Conservation (phyloP, 2,888 invertebrate genomes). For the Vannuccia rotundouncinata region DNA sequence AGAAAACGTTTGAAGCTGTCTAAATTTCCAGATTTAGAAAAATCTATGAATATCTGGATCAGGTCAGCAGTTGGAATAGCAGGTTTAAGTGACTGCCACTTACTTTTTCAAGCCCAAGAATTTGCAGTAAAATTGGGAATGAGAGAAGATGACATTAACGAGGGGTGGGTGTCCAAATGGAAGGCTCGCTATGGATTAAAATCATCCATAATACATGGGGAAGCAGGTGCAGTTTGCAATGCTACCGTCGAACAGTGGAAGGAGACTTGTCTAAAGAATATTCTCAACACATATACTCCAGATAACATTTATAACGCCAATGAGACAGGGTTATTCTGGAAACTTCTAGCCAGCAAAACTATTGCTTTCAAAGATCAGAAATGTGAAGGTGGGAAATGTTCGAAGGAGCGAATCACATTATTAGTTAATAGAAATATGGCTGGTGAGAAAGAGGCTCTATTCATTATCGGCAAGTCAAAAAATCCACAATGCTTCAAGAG, state of each 20-base stretch:
- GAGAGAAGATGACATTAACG: background rate
- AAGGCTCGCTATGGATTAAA: slow-evolving; percentile 18
- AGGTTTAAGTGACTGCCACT: slow-evolving; percentile 23
- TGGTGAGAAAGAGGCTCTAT: slow-evolving; percentile 24
- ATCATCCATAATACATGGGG: background rate
- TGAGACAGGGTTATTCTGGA: slow-evolving; percentile 22
- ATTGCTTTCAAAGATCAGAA: slow-evolving; percentile 27
- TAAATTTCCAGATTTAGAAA: background rate
- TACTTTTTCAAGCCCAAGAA: slow-evolving; percentile 11
- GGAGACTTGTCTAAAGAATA: background rate
- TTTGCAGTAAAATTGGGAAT: slow-evolving; percentile 16
- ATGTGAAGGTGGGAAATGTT: background rate
- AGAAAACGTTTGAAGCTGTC: background rate
- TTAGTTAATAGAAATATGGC: slow-evolving; percentile 24
- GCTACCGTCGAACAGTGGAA: background rate
- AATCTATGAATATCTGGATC: slow-evolving; percentile 27
- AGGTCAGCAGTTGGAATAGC: background rate
- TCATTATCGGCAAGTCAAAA: slow-evolving; percentile 9
- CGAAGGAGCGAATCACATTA: background rate
- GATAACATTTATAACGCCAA: slow-evolving; percentile 5
- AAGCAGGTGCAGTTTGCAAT: background rate
- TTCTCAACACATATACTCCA: slow-evolving; percentile 1
- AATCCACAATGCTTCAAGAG: slow-evolving; percentile 18
- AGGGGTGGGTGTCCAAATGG: background rate
- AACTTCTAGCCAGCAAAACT: slow-evolving; percentile 29